phyloP scores from a whole-genome alignment of 2,797 vertebrate genomes.

The Thaleichthys pacificus region DNA sequence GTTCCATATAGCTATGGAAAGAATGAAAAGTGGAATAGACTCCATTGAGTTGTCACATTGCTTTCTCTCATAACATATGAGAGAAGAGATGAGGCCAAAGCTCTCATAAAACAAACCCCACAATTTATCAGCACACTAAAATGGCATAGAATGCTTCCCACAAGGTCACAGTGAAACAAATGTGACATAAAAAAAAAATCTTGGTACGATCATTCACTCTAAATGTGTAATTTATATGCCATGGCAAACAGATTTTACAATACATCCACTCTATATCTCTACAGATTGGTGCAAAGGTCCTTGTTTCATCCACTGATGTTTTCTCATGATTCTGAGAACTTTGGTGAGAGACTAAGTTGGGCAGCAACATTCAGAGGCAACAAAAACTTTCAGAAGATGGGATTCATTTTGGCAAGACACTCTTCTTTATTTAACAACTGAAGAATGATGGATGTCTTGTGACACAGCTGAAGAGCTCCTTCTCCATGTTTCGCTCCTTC shows the following conservation, averaged over 20 bases:
- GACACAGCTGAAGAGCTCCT: background rate
- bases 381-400: background rate
- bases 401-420: background rate
- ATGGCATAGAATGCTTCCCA: constrained; percentile 67
- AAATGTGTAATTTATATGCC: constrained; percentile 75
- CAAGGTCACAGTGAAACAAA: constrained; percentile 75
- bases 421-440: too few species aligned
- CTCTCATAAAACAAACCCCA: constrained; percentile 72
- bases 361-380: too few species aligned
- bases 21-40: background rate
- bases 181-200: constrained; percentile 78
- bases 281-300: constrained; percentile 66
- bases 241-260: constrained; percentile 66
- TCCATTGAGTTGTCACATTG: constrained; percentile 42
- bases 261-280: constrained; percentile 57
- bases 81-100: constrained; percentile 67
- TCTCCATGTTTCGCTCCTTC: background rate
- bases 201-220: constrained; percentile 74
- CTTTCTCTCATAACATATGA: constrained; percentile 25
- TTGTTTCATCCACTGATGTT: background rate
- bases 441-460: background rate
- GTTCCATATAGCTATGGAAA: background rate
- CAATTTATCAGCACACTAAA: constrained; percentile 69
- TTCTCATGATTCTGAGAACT: too few species aligned
- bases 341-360: too few species aligned